These are phyloP conservation scores for Phrixothrix hirtus DNA, from an alignment of 2,888 invertebrate species.

Conservation along the genomic window DNA sequence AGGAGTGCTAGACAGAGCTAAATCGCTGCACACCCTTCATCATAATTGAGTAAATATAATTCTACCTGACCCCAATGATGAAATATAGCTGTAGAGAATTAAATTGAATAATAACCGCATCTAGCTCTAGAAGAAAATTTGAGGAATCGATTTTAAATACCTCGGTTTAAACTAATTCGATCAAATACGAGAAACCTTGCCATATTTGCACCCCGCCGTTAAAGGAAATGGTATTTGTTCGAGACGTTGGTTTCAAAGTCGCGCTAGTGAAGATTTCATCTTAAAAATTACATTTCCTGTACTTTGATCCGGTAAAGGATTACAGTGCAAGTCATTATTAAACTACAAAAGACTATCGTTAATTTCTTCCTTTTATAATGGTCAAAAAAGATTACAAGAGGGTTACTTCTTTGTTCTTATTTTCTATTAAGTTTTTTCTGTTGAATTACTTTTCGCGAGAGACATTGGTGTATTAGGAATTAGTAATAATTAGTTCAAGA, in stretches of 20 bases:
- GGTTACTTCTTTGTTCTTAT: constrained; percentile 11
- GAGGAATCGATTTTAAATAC: too few relatives aligned
- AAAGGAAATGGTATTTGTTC: constrained; percentile 29
- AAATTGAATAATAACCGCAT: too few relatives aligned
- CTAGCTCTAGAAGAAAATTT: too few relatives aligned
- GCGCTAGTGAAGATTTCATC: constrained; percentile 28
- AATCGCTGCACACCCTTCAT: too few relatives aligned
- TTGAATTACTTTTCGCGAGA: neutral
- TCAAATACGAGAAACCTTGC: constrained; percentile 21
- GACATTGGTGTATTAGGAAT: neutral
- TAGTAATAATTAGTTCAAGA: constrained; percentile 14
- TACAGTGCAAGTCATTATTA: constrained; percentile 19
- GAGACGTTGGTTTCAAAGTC: constrained; percentile 25
- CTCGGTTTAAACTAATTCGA: constrained; percentile 24
- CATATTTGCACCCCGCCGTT: constrained; percentile 27
- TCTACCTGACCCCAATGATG: too few relatives aligned
- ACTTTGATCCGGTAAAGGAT: constrained; percentile 33
- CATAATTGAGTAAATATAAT: too few relatives aligned
- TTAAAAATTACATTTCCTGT: constrained; percentile 36
- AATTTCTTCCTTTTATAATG: constrained; percentile 7
- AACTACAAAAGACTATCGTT: constrained; percentile 6
- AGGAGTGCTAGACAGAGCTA: too few relatives aligned
- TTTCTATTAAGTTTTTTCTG: constrained; percentile 12
- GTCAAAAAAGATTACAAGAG: constrained; percentile 12
- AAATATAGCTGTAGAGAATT: too few relatives aligned